A percentile compares a stretch with the other conserved stretches of the same genome.
Conservation (phyloP, 2,113 vertebrate genomes). For the Trogon surrucura region DNA sequence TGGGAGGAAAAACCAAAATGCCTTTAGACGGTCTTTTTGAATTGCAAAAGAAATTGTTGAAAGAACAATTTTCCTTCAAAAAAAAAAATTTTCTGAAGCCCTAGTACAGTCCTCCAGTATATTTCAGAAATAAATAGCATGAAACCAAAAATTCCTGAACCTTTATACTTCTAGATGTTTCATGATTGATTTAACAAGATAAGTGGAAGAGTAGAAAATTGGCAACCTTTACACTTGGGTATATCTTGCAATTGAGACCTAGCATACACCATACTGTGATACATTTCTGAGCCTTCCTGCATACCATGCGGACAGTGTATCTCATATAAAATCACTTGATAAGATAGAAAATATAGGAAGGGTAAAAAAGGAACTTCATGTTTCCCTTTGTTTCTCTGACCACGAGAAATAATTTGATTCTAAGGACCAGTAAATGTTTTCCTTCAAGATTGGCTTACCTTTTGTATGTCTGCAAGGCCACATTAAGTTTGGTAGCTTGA, state of each 20-base stretch:
- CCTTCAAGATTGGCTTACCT: neutral
- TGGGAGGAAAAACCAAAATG: neutral
- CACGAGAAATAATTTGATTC: neutral
- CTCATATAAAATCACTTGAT: neutral
- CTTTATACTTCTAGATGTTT: constrained; percentile 1
- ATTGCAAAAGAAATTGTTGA: neutral
- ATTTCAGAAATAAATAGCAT: neutral
- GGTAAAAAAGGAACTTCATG: neutral
- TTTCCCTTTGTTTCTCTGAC: constrained; percentile 6
- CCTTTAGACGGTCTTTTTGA: neutral
- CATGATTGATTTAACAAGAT: constrained; percentile 33
- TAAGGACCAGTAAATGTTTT: neutral
- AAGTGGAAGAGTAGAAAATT: constrained; percentile 39
- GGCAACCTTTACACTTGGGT: constrained; percentile 15
- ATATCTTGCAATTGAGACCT: constrained; percentile 20
- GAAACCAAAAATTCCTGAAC: neutral
- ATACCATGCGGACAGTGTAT: neutral
- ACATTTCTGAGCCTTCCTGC: constrained; percentile 21
- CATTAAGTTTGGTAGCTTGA: constrained; percentile 3
- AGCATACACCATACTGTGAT: neutral
- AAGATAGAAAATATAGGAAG: neutral
- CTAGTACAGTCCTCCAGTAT: neutral
- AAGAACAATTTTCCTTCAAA: neutral
- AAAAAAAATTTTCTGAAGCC: neutral
- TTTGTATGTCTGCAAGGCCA: neutral